Conservation (phyloP, 2,888 invertebrate genomes). For the Nemoura dubitans region DNA sequence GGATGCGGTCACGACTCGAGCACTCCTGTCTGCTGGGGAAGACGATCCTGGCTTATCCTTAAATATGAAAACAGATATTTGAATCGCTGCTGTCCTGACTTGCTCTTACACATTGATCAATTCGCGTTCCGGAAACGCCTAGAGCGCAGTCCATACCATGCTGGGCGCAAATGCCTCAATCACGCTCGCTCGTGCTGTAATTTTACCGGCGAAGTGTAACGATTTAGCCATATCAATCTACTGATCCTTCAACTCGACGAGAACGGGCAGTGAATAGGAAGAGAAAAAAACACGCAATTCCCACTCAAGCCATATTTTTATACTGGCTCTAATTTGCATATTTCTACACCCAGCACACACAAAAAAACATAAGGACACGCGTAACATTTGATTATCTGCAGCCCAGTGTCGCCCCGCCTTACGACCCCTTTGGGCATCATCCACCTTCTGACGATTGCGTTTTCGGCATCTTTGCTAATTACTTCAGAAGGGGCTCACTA, state of each 20-base stretch:
- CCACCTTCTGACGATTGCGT: not conserved
- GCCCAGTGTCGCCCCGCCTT: not conserved
- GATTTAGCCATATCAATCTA: not conserved
- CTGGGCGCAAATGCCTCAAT: constrained; percentile 17
- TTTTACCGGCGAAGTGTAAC: not conserved
- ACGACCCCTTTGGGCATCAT: not conserved
- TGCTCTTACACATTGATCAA: constrained; percentile 35
- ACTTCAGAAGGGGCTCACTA: constrained; percentile 14
- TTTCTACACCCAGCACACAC: not conserved
- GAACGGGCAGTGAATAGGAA: not conserved
- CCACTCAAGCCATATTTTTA: not conserved
- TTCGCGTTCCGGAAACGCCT: constrained; percentile 33
- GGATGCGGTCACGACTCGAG: not conserved
- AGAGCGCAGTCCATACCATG: not conserved
- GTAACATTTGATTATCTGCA: not conserved
- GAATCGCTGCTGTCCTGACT: constrained; percentile 28
- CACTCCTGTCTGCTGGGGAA: not conserved
- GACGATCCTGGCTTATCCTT: not conserved
- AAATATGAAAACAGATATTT: constrained; percentile 21
- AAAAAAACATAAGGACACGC: not conserved
- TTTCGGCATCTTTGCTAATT: constrained; percentile 22
- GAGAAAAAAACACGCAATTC: not conserved
- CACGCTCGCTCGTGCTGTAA: not conserved
- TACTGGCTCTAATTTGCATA: not conserved
- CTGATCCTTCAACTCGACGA: not conserved